These are phyloP conservation scores for Ochropacha duplaris DNA, from an alignment of 2,888 invertebrate genomes.

Conservation along the genomic window DNA sequence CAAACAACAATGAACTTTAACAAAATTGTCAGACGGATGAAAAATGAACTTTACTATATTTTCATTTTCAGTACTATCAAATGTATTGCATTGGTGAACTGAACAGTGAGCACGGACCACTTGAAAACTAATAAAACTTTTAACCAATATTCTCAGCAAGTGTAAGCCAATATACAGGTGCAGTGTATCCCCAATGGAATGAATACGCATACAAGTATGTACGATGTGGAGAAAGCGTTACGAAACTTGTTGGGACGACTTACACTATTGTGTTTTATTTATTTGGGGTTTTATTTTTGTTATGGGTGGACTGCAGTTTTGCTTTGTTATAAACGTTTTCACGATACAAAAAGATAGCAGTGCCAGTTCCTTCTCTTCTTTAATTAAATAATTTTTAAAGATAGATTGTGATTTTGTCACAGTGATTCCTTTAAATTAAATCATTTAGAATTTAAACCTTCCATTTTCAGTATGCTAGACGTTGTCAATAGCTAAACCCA, in stretches of 20 bases:
- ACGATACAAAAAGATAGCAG: not conserved
- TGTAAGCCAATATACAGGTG: slow-evolving; percentile 30
- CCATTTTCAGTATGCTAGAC: too few relatives aligned
- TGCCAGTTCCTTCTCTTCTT: too few relatives aligned
- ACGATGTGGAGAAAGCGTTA: not conserved
- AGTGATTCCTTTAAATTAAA: too few relatives aligned
- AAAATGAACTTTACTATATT: slow-evolving; percentile 6
- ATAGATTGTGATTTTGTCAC: too few relatives aligned
- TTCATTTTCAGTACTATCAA: slow-evolving; percentile 39
- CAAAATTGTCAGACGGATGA: not conserved
- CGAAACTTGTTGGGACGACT: not conserved
- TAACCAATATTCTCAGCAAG: slow-evolving; percentile 45
- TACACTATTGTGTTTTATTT: not conserved
- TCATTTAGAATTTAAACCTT: too few relatives aligned
- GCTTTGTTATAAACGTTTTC: not conserved
- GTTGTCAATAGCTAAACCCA: too few relatives aligned
- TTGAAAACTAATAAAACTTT: slow-evolving; percentile 46
- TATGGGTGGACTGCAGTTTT: not conserved
- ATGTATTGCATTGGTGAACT: slow-evolving; percentile 25
- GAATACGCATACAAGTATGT: not conserved
- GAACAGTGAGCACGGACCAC: slow-evolving; percentile 28
- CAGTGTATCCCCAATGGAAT: slow-evolving; percentile 1
- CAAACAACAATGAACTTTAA: not conserved
- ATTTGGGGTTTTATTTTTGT: not conserved
- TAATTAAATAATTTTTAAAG: too few relatives aligned